A percentile compares a stretch with the other conserved stretches of the same genome.
Conservation (phyloP, 2,113 vertebrate species). For the Leptosomus discolor region DNA sequence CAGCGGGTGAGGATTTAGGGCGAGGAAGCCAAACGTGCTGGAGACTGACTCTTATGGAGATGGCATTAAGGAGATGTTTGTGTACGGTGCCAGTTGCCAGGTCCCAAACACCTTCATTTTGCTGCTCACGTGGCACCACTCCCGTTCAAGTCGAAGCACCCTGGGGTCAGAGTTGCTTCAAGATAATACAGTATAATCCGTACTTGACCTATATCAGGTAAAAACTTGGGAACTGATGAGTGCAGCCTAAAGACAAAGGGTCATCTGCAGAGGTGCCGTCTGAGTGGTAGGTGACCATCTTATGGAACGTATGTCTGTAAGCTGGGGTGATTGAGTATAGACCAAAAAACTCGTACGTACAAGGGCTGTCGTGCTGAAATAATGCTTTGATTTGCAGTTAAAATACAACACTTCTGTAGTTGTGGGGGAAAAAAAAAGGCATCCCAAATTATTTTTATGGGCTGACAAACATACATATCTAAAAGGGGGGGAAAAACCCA, state of each 20-base stretch:
- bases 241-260: not conserved
- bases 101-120: not conserved
- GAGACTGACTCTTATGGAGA: not conserved
- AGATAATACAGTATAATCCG: not conserved
- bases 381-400: not conserved
- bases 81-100: not conserved
- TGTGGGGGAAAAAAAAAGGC: not conserved
- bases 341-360: not conserved
- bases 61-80: rapidly evolving
- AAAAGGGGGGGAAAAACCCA: not conserved
- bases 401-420: not conserved
- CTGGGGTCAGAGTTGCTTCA: not conserved
- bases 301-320: not conserved
- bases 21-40: not conserved
- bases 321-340: not conserved
- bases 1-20: not conserved
- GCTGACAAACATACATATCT: not conserved
- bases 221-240: not conserved
- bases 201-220: not conserved
- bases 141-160: not conserved
- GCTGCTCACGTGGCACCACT: not conserved
- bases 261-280: not conserved
- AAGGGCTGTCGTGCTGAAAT: not conserved
- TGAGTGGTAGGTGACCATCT: not conserved
- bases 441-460: not conserved